phyloP scores from a whole-genome alignment of 1,140 invertebrate genomes.

The Sarcophaga peregrina region DNA sequence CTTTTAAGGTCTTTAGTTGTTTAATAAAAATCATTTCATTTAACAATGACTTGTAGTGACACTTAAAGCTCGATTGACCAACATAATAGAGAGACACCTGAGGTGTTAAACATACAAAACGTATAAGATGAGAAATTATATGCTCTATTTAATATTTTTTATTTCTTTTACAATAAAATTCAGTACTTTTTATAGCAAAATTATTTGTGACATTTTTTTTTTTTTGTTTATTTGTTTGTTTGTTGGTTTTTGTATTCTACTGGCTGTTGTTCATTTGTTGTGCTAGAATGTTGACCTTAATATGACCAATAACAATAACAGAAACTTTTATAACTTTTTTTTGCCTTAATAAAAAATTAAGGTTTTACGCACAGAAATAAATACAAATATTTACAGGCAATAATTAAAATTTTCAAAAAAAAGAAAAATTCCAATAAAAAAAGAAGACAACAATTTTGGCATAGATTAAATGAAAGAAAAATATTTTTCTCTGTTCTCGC shows the following conservation, averaged over 20 bases:
- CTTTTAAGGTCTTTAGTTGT: not conserved
- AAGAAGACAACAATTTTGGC: not conserved
- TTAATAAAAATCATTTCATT: not conserved
- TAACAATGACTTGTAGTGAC: constrained; percentile 9
- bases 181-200: not conserved
- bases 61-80: not conserved
- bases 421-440: not conserved
- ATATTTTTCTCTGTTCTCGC: no score
- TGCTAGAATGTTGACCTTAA: constrained; percentile 2
- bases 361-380: not conserved
- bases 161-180: not conserved
- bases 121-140: not conserved
- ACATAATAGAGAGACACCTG: not conserved
- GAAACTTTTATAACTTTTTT: not conserved
- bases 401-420: not conserved
- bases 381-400: not conserved
- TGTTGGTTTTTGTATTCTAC: not conserved
- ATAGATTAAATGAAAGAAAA: not conserved
- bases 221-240: no score
- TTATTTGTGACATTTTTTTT: constrained; percentile 4
- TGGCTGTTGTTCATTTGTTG: not conserved
- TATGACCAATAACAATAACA: not conserved
- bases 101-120: not conserved
- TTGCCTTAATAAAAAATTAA: not conserved
- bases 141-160: constrained; percentile 16